Evolutionary conservation across 1,140 invertebrate genomes (phyloP).

Genomic region (Philaenus spumarius): DNA sequence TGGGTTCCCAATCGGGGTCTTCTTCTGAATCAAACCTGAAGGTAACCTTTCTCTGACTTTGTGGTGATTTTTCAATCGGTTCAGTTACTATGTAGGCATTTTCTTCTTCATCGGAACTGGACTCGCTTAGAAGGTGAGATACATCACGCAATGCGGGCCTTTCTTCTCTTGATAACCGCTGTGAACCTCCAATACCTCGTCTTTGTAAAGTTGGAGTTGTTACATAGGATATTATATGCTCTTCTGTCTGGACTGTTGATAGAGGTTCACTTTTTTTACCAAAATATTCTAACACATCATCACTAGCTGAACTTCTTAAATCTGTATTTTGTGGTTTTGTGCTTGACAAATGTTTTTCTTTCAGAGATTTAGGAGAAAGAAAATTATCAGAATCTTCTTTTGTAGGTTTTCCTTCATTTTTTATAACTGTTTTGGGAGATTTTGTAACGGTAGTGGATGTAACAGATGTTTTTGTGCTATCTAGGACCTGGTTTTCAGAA

Average conservation of each 20-base stretch:
- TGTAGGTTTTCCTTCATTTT: constrained; percentile 1
- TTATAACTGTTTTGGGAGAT: background rate
- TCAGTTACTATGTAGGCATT: constrained; percentile 23
- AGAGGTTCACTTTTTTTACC: background rate
- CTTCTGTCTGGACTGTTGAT: too few relatives aligned
- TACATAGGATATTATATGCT: constrained; percentile 8
- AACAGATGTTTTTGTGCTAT: too few relatives aligned
- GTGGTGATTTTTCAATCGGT: constrained; percentile 10
- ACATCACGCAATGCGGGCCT: constrained; percentile 24
- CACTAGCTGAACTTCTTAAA: background rate
- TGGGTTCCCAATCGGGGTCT: constrained; percentile 4
- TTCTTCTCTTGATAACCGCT: constrained; percentile 25
- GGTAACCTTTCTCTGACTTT: constrained; percentile 18
- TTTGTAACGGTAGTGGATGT: too few relatives aligned
- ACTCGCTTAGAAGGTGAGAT: constrained; percentile 19
- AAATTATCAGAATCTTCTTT: background rate
- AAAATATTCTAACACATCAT: background rate
- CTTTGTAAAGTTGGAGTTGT: constrained; percentile 27
- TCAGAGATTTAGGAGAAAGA: background rate
- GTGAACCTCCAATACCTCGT: constrained; percentile 27
- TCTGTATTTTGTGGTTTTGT: background rate
- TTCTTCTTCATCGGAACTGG: constrained; percentile 22
- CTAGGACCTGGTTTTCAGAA: background rate
- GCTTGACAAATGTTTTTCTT: background rate
- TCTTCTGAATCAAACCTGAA: constrained; percentile 23